Conservation (phyloP, 2,113 vertebrate genomes). For the Pantherophis guttatus region DNA sequence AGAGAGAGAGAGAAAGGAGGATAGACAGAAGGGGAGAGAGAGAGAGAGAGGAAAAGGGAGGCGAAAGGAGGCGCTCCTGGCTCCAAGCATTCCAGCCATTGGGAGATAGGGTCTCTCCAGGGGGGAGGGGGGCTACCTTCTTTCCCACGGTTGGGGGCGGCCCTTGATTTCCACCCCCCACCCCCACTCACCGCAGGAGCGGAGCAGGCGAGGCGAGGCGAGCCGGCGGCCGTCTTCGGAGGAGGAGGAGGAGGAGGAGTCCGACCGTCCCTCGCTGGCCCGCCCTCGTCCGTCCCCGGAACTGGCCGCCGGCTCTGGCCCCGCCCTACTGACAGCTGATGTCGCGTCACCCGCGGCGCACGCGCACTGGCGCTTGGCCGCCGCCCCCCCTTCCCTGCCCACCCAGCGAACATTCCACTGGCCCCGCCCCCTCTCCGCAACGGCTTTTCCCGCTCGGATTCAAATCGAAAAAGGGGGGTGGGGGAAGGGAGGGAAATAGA, state of each 20-base stretch:
- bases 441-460: neutral
- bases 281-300: neutral
- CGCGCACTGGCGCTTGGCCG: neutral
- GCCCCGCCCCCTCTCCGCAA: neutral
- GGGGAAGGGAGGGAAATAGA: too few relatives aligned
- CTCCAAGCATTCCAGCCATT: neutral
- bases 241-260: neutral
- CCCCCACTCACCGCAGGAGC: neutral
- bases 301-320: neutral
- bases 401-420: neutral
- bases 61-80: neutral
- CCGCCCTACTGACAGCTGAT: neutral
- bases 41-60: neutral
- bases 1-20: too few relatives aligned
- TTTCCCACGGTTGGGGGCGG: too few relatives aligned
- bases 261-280: too few relatives aligned
- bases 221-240: neutral
- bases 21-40: neutral
- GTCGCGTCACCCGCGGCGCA: neutral
- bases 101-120: too few relatives aligned
- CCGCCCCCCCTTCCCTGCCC: neutral
- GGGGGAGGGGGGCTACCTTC: too few relatives aligned
- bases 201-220: neutral
- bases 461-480: neutral
- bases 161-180: too few relatives aligned